phyloP scores from a whole-genome alignment of 2,113 vertebrate species.

The Cheilinus undulatus region DNA sequence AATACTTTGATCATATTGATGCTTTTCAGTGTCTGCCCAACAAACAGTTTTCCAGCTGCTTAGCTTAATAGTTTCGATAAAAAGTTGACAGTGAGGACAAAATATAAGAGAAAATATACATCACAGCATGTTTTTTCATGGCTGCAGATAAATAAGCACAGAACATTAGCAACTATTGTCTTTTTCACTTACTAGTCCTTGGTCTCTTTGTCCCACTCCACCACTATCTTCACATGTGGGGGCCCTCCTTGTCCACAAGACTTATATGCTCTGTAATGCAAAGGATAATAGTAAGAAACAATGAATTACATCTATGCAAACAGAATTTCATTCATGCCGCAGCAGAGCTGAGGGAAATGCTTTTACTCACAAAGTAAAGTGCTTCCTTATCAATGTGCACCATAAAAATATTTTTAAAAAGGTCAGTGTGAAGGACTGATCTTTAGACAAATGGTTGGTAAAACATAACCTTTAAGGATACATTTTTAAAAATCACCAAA shows the following conservation, averaged over 20 bases:
- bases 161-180: background rate
- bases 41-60: background rate
- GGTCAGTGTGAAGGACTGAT: background rate
- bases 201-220: slow-evolving; percentile 99
- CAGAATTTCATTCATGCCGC: background rate
- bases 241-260: slow-evolving; percentile 96
- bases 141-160: background rate
- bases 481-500: background rate
- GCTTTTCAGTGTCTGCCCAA: too few species aligned
- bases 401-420: background rate
- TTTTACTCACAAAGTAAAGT: background rate
- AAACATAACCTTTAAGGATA: background rate
- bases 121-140: too few species aligned
- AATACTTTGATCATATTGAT: too few species aligned
- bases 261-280: slow-evolving; percentile 88
- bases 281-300: background rate
- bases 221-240: slow-evolving; percentile 96
- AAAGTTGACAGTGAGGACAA: too few species aligned
- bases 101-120: too few species aligned
- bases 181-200: slow-evolving; percentile 94
- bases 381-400: too few species aligned
- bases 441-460: background rate
- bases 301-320: background rate
- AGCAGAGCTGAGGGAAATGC: background rate
- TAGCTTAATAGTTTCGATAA: background rate